Conservation (phyloP, 2,888 invertebrate genomes). For the Ophion ellenae region DNA sequence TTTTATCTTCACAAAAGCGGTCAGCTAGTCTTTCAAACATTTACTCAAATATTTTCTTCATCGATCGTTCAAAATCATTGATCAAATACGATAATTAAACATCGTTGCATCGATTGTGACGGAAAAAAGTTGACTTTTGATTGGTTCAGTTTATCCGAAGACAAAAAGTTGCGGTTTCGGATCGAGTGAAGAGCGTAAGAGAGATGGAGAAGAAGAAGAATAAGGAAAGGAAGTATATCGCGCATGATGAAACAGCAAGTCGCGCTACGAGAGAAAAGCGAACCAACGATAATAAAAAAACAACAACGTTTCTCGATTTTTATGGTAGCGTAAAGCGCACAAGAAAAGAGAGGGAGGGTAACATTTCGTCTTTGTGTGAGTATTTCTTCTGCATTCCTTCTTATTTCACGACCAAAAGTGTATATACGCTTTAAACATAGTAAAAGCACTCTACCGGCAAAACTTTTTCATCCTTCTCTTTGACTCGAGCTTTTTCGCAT, state of each 20-base stretch:
- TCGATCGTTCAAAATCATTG: no score
- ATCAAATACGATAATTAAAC: no score
- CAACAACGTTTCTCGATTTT: constrained; percentile 72
- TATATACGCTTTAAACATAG: neutral
- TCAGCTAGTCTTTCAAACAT: no score
- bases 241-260: neutral
- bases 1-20: no score
- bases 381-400: constrained; percentile 17
- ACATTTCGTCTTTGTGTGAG: constrained; percentile 56
- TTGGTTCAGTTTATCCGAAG: no score
- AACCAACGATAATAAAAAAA: constrained; percentile 34
- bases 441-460: constrained; percentile 8
- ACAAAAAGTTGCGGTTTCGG: no score
- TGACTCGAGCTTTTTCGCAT: constrained; percentile 28
- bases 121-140: no score
- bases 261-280: neutral
- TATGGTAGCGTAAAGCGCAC: constrained; percentile 67
- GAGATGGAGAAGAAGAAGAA: no score
- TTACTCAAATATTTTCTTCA: no score
- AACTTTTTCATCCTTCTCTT: constrained; percentile 19
- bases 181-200: no score
- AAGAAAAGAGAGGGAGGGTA: neutral
- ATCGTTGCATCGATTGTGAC: no score
- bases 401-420: neutral
- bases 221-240: neutral